Evolutionary conservation across 2,888 invertebrate species (phyloP).

Genomic region (Polyploca ridens): DNA sequence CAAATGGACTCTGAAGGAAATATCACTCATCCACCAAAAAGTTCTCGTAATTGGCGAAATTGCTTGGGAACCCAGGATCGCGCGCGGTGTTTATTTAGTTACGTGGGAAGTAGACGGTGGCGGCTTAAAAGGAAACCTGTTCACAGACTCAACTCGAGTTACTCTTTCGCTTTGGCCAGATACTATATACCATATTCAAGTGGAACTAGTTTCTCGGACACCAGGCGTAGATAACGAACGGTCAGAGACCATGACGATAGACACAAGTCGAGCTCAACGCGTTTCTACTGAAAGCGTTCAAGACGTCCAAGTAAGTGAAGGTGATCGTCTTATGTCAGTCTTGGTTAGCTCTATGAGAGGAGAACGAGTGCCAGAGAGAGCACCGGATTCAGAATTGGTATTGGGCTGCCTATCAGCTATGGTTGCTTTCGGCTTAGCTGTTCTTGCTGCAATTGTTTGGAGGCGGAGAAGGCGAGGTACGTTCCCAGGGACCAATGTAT

Average conservation of each 20-base stretch:
- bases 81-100: conserved; percentile 89
- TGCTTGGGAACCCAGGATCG: conserved; percentile 88
- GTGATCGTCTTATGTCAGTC: conserved; percentile 85
- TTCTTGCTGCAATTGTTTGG: conserved; percentile 82
- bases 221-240: conserved; percentile 86
- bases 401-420: conserved; percentile 85
- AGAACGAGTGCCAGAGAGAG: conserved; percentile 80
- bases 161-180: conserved; percentile 92
- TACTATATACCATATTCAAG: conserved; percentile 92
- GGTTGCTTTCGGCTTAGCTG: conserved; percentile 76
- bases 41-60: conserved; percentile 89
- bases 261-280: conserved; percentile 86
- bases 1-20: conserved; percentile 87
- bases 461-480: conserved; percentile 83
- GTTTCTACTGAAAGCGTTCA: conserved; percentile 87
- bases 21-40: conserved; percentile 89
- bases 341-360: conserved; percentile 86
- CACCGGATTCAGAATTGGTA: conserved; percentile 83
- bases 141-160: conserved; percentile 91
- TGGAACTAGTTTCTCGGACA: conserved; percentile 86
- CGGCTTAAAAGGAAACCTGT: conserved; percentile 91
- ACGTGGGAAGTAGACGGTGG: conserved; percentile 94
- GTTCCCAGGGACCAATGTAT: conserved; percentile 84
- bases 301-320: conserved; percentile 84
- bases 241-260: conserved; percentile 87